Percentiles rank a stretch among this genome's conserved stretches.
Evolutionary conservation across 2,888 invertebrate species (phyloP).

Genomic region (Callosobruchus maculatus): DNA sequence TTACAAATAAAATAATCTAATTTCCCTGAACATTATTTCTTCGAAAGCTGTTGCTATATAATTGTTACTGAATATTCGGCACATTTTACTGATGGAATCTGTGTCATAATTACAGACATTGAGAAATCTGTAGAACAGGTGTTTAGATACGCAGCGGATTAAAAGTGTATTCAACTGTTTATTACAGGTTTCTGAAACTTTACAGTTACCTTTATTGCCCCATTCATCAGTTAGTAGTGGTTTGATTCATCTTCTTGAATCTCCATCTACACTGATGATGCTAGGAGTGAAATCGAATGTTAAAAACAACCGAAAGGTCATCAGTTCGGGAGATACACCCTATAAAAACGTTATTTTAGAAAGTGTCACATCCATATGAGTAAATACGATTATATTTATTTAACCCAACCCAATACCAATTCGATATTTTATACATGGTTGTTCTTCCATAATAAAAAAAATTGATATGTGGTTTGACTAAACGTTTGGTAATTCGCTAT

Average conservation of each 20-base stretch:
- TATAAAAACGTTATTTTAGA: not conserved
- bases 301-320: not conserved
- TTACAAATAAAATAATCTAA: not conserved
- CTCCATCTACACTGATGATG: not conserved
- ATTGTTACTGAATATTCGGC: not conserved
- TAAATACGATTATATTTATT: too few species aligned
- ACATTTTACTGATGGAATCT: conserved; percentile 13
- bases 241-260: not conserved
- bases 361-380: not conserved
- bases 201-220: conserved; percentile 2
- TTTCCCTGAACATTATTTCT: not conserved
- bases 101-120: conserved; percentile 21
- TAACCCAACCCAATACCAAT: too few species aligned
- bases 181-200: not conserved
- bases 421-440: too few species aligned
- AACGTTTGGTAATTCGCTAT: too few species aligned
- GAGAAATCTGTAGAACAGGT: conserved; percentile 24
- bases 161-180: not conserved
- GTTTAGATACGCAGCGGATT: conserved; percentile 8
- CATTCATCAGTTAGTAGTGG: not conserved
- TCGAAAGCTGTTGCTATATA: not conserved
- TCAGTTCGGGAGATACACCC: not conserved
- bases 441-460: too few species aligned
- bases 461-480: too few species aligned
- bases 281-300: not conserved